These are phyloP conservation scores for Acanthosoma haemorrhoidale DNA, from an alignment of 2,888 invertebrate species.

Conservation along the genomic window DNA sequence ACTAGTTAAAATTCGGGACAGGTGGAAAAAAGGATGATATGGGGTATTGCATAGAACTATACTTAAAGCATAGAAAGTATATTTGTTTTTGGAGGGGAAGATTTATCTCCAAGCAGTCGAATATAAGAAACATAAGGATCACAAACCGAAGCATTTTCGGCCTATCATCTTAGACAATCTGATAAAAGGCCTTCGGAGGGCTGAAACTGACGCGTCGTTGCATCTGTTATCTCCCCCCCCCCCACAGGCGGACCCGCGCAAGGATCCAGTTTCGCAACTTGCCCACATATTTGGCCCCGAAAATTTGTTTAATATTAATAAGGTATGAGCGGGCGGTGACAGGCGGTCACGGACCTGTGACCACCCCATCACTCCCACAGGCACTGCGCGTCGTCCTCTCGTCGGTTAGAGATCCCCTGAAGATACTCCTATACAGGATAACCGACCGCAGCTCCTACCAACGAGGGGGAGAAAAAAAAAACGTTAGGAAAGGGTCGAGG, in stretches of 20 bases:
- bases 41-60: too few species aligned
- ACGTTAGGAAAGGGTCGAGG: neutral
- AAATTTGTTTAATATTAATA: slow-evolving; percentile 12
- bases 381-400: neutral
- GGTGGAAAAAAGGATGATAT: too few species aligned
- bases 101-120: too few species aligned
- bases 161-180: too few species aligned
- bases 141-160: too few species aligned
- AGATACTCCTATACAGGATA: slow-evolving; percentile 3
- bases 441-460: neutral
- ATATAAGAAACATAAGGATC: too few species aligned
- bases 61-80: too few species aligned
- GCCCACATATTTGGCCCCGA: neutral
- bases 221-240: neutral
- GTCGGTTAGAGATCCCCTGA: neutral
- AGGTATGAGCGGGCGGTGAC: slow-evolving; percentile 13
- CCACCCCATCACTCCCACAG: slow-evolving; percentile 22
- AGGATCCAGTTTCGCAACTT: slow-evolving; percentile 8
- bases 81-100: too few species aligned
- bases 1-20: too few species aligned
- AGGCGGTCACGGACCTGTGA: slow-evolving; percentile 14
- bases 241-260: neutral
- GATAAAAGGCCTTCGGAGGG: too few species aligned
- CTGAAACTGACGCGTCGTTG: too few species aligned
- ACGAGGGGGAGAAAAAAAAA: neutral